phyloP scores from a whole-genome alignment of 2,888 invertebrate species.

The Mamestra brassicae region DNA sequence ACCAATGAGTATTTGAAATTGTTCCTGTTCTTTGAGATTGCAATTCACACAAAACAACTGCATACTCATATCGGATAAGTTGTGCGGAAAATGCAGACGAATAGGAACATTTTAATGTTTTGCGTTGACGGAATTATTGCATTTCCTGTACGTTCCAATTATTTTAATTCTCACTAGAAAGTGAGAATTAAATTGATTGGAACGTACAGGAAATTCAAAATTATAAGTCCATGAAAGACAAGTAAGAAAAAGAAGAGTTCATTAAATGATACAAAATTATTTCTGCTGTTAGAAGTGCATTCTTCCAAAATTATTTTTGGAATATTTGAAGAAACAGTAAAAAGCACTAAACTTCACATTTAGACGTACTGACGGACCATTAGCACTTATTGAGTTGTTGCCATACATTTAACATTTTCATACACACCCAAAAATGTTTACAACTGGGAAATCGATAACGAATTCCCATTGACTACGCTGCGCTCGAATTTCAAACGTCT shows the following conservation, averaged over 20 bases:
- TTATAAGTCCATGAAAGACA: too few relatives aligned
- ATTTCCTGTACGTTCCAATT: background rate
- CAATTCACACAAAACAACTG: constrained; percentile 2
- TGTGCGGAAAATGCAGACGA: constrained; percentile 4
- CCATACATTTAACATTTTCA: background rate
- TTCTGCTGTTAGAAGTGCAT: too few relatives aligned
- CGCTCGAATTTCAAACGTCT: constrained; percentile 46
- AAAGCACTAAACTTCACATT: background rate
- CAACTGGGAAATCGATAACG: constrained; percentile 49
- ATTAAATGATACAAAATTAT: too few relatives aligned
- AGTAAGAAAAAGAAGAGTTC: too few relatives aligned
- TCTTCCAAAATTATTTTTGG: too few relatives aligned
- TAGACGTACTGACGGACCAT: too few relatives aligned
- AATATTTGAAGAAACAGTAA: too few relatives aligned
- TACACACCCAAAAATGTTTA: constrained; percentile 6
- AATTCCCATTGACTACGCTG: constrained; percentile 46
- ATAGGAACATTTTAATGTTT: background rate
- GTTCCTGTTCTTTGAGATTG: constrained; percentile 10
- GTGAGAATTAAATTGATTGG: background rate
- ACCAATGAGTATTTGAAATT: background rate
- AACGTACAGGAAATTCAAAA: too few relatives aligned
- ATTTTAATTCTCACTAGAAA: background rate
- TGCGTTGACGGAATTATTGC: background rate
- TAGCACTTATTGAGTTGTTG: too few relatives aligned
- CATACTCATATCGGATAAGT: background rate